Evolutionary conservation across 30 jellyfish, hydroid and myxozoan species (phyloP).

Genomic region (Cassiopea xamachana): DNA sequence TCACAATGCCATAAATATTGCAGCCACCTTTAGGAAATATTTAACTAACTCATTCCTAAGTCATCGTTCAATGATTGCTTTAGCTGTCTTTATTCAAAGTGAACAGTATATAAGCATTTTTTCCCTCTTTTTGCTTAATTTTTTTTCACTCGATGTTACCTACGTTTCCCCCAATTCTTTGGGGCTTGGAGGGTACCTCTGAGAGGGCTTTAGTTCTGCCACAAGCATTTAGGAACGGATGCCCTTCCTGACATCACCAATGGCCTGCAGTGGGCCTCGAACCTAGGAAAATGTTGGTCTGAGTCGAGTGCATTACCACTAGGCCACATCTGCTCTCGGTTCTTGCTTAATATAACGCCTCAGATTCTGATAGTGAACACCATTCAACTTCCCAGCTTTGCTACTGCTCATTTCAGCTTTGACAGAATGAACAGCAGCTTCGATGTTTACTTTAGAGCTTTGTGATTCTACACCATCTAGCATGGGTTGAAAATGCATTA

Average conservation of each 20-base stretch:
- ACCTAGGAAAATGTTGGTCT: too few species aligned
- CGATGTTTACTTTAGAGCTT: conserved; percentile 17
- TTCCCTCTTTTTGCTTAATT: neutral
- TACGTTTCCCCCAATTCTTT: too few species aligned
- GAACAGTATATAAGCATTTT: conserved; percentile 14
- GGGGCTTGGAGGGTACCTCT: too few species aligned
- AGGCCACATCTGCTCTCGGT: too few species aligned
- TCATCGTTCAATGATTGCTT: neutral
- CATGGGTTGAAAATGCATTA: neutral
- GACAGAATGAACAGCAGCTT: conserved; percentile 62
- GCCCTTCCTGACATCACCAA: too few species aligned
- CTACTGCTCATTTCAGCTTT: conserved; percentile 39
- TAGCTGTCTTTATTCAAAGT: conserved; percentile 22
- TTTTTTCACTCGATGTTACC: too few species aligned
- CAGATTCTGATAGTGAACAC: conserved; percentile 19
- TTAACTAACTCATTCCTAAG: conserved; percentile 24
- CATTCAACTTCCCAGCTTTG: conserved; percentile 18
- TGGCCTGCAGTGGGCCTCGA: too few species aligned
- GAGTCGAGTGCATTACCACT: too few species aligned
- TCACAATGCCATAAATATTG: conserved; percentile 46
- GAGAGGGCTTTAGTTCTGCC: too few species aligned
- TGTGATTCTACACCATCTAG: conserved; percentile 42
- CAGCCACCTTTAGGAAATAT: conserved; percentile 44
- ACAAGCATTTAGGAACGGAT: too few species aligned
- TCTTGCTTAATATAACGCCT: conserved; percentile 3